Evolutionary conservation across 1,140 invertebrate genomes (phyloP), one percentile per base, ranked within the genome.

Genomic region (Antheraea mylitta): DNA sequence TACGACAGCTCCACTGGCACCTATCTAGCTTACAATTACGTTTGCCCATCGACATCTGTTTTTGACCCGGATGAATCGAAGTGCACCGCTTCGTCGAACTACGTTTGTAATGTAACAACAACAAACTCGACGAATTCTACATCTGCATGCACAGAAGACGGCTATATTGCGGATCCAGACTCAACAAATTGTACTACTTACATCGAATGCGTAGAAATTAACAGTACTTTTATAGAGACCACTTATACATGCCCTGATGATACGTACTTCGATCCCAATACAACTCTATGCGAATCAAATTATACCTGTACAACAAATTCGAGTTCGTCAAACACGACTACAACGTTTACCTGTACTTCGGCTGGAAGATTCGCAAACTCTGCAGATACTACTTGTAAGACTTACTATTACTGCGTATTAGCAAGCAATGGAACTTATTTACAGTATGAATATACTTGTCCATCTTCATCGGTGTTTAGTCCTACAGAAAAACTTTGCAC

Each of bases 11-110:
- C 69, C 9, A 78, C 58, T 18, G 64, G 63, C 16, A 37, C 61
- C 4, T 85, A 72, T 64, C 7, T 77, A 0, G 18, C 76, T 4
- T 87, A 85, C 76, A 76, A 86, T 61, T 86, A 83, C 64, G 62
- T 70, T 1, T 89, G 87, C 30, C 85, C 87, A 0, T 72, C 75
- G 1, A 82, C 83, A 8, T 82, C 83, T 0, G 48, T 89, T 0
- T 89, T 87, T 65, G 83, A 81, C 38, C 83, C 84, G 0, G 67
- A 69, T 0, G 66, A 70, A 0, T 16, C 66, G 0, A 42, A 19
- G n/a, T 71, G 66, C 18, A 65, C 66, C 18, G 38, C 36, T 30
- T 53, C 76, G 3, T 64, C 71, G 0, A 78, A 79, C 66, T 71
- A 73, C 69, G 62, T 53, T 0, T 76, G 74, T 61, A 74, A 73